Evolutionary conservation across 2,113 vertebrate species (phyloP), one percentile per base, ranked within the genome.

Genomic region (Notiomystis cincta): DNA sequence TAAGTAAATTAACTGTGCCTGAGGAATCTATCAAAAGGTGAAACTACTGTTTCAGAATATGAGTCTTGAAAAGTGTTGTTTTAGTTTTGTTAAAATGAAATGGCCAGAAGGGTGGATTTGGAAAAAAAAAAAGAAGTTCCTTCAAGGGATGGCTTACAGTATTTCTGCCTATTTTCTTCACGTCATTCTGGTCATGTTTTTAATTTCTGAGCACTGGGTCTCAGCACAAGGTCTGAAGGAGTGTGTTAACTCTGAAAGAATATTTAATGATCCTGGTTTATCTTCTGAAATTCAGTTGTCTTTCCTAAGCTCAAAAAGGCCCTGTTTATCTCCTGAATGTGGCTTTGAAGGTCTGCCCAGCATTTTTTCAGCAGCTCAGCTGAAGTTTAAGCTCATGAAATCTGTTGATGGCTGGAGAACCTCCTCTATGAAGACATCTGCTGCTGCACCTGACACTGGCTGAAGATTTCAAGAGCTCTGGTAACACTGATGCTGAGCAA

Each of bases 391-490:
- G 38, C 85, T 81, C 54, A 93, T 91, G 50, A 84, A 84, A 78
- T 76, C 72, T 95, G 87, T 45, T 83, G 87, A 87, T 81, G 80
- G 51, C 64, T 94, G 56, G 77, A 95, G 84, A 87, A 66, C 35
- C 75, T 89, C 93, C 93, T 87, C 56, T 84, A 10, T 56, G 95
- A 94, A 93, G 77, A 94, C 93, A 94, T 89, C 83, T 94, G 93
- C 80, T 93, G 67, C 83, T 3, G 8, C 2, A 51, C 87, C 81
- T 95, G 95, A 69, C 56, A 53, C 69, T 18, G 42, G 62, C 67
- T 72, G 54, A 61, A 69, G 53, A 65, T 65, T 87, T 56, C 47
- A 31, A 30, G 40, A 66, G 42, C 56, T 82, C n/a, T 72, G 60
- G 37, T 66, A 44, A 78, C 47, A 70, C 3, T 42, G 73, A 77